Evolutionary conservation across 2,113 vertebrate genomes (phyloP).

Genomic region (Salvator merianae): DNA sequence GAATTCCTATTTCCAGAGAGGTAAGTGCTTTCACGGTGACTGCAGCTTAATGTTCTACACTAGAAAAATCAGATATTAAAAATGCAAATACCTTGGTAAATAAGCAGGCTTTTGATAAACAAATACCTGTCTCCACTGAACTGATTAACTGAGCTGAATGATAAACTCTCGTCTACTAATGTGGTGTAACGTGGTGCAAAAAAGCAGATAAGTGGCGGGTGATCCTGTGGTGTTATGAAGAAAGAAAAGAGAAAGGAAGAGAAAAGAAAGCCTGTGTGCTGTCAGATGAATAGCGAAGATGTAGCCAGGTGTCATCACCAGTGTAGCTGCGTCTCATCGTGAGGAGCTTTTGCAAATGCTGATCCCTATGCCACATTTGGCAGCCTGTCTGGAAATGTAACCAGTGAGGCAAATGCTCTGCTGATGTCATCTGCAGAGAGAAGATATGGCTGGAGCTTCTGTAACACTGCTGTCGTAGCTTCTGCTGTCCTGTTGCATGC

Average conservation of each 20-base stretch:
- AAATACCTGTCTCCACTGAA: constrained; percentile 32
- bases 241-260: background rate
- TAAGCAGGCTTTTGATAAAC: constrained; percentile 34
- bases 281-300: background rate
- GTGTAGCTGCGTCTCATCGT: background rate
- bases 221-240: background rate
- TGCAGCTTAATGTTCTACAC: constrained; percentile 30
- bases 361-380: background rate
- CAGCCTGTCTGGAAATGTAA: background rate
- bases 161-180: constrained; percentile 30
- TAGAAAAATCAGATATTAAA: constrained; percentile 45
- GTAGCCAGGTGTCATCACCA: background rate
- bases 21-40: constrained; percentile 34
- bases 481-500: background rate
- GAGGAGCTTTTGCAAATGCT: background rate
- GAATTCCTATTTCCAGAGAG: constrained; percentile 38
- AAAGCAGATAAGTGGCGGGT: constrained; percentile 4
- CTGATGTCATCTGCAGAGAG: background rate
- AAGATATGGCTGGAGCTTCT: background rate
- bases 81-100: constrained; percentile 31
- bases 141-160: constrained; percentile 36
- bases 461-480: background rate
- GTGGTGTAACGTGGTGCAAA: constrained; percentile 22
- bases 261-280: background rate
- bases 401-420: background rate